Evolutionary conservation across 2,797 vertebrate genomes (phyloP), one percentile per base, ranked within the genome.

Genomic region (Enoplosus armatus): DNA sequence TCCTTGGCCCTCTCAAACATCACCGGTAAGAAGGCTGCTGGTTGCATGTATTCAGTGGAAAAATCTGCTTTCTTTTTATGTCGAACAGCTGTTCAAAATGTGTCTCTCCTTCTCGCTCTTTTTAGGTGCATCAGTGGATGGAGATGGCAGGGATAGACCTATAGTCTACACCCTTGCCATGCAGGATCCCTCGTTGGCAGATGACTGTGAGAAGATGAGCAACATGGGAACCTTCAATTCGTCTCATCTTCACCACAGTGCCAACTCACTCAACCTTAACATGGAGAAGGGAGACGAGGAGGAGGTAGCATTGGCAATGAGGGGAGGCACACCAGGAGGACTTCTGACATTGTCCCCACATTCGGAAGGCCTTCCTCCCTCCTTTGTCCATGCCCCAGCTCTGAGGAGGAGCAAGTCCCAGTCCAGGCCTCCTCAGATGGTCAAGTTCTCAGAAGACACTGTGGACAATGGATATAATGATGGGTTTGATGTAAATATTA

Each of bases 221-320:
- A 98, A 98, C 82, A 98, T 98, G 97, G 97, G 97, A 60, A 99
- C 98, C 5, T 91, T 98, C 80, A 98, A 99, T 91, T 99, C 98
- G 1, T 98, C 98, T 51, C 97, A 97, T 95, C 94, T 97, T 41
- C 97, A 98, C 88, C 94, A 97, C 86, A 99, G 98, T 71, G 91
- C 95, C 0, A 97, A 97, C 86, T 99, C 97, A 64, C 91, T 99
- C 85, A 97, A 96, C 66, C 91, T 98, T 43, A 95, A 93, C 75
- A 96, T 96, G 14, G 97, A 97, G 85, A 91, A 91, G 50, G 87
- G 69, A 50, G 80, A 85, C 6, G 82, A 81, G 27, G 79, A 84
- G n/a, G 87, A 85, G n/a, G 66, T 88, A 3, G 73, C 74, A 11
- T 24, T 89, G 65, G 79, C 85, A 72, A 85, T 89, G 60, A 89